Evolutionary conservation across 2,113 vertebrate genomes (phyloP).

Genomic region (Asarcornis scutulata): DNA sequence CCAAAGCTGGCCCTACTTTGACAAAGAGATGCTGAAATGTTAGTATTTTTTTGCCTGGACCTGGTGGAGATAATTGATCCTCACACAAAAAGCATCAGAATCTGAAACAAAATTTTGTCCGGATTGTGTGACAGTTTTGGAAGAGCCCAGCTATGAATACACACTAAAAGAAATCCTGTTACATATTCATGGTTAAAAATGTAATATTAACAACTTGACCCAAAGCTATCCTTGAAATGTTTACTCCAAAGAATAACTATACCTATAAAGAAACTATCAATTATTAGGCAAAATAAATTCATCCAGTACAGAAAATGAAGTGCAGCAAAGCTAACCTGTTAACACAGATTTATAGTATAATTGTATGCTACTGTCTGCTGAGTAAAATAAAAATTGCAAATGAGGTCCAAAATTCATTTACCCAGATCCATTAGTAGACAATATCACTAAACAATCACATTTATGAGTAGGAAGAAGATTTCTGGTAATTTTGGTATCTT

Average conservation of each 20-base stretch:
- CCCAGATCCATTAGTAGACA: neutral
- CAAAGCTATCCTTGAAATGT: neutral
- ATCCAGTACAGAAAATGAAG: neutral
- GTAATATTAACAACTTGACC: neutral
- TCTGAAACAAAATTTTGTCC: neutral
- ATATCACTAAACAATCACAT: slow-evolving; percentile 45
- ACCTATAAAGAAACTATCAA: neutral
- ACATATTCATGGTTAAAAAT: fast-evolving
- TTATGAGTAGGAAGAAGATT: slow-evolving; percentile 8
- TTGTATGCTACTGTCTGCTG: neutral
- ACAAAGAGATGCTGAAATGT: neutral
- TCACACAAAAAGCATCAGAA: too few species aligned
- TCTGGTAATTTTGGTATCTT: slow-evolving; percentile 1
- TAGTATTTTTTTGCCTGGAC: neutral
- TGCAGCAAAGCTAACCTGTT: neutral
- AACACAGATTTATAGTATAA: neutral
- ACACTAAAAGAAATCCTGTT: neutral
- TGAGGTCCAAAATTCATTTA: slow-evolving; percentile 35
- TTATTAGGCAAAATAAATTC: neutral
- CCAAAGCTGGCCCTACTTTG: neutral
- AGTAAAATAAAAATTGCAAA: slow-evolving; percentile 7
- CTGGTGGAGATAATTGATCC: neutral
- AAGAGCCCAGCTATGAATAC: neutral
- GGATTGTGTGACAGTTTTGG: neutral
- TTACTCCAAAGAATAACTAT: neutral